Percentiles rank a stretch among this genome's conserved stretches.
Conservation (phyloP, 2,888 invertebrate genomes). For the Ctena decussata region DNA sequence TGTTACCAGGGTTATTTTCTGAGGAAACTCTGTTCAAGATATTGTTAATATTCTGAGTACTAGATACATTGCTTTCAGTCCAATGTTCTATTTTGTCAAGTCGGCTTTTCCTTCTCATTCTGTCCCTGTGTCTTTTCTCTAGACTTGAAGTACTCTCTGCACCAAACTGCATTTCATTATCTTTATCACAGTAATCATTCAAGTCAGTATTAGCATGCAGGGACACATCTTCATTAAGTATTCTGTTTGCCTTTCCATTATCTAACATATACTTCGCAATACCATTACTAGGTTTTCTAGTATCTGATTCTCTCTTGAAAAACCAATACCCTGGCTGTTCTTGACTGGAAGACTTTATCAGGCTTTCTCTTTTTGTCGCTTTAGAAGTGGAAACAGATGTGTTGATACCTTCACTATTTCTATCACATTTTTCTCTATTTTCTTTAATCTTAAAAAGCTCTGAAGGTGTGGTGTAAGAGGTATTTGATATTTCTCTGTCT, state of each 20-base stretch:
- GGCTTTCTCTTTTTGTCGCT: background rate
- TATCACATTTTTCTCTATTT: slow-evolving; percentile 15
- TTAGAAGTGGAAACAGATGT: slow-evolving; percentile 13
- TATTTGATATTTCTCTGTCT: slow-evolving; percentile 44
- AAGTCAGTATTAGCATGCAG: too few relatives aligned
- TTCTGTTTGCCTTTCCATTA: background rate
- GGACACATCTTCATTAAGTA: too few relatives aligned
- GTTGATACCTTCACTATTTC: background rate
- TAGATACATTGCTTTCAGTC: slow-evolving; percentile 12
- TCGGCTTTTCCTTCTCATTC: slow-evolving; percentile 41
- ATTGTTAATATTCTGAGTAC: background rate
- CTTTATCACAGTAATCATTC: too few relatives aligned
- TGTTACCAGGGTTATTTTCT: background rate
- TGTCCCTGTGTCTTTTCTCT: slow-evolving; percentile 16
- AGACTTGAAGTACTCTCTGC: background rate
- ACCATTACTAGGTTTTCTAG: background rate
- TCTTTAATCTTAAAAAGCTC: slow-evolving; percentile 14
- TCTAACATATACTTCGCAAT: background rate
- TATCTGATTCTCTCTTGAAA: background rate
- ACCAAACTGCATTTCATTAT: too few relatives aligned
- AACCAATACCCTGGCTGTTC: background rate
- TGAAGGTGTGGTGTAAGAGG: slow-evolving; percentile 36
- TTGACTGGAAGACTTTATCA: background rate
- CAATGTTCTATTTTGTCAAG: slow-evolving; percentile 35
- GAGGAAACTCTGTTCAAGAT: background rate